phyloP scores from a whole-genome alignment of 2,888 invertebrate species.

The Andrena minutula region DNA sequence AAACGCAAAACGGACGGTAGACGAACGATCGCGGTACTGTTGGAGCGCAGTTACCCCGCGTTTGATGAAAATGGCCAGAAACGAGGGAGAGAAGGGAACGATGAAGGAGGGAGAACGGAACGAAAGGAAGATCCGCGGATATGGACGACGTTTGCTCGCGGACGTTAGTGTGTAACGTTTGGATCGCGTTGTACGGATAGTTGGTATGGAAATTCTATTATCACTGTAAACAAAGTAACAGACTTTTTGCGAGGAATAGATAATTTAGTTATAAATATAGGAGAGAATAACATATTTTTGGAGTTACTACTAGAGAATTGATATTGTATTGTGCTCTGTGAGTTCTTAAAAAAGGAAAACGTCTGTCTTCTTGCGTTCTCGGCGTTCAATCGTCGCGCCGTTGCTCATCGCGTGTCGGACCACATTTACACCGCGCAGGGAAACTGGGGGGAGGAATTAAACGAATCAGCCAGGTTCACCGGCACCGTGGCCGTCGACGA shows the following conservation, averaged over 20 bases:
- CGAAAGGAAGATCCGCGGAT: slow-evolving; percentile 37
- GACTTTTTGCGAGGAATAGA: slow-evolving; percentile 66
- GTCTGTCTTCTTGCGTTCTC: slow-evolving; percentile 70
- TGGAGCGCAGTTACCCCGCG: slow-evolving; percentile 35
- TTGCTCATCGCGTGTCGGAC: slow-evolving; percentile 68
- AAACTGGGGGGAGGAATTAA: not conserved
- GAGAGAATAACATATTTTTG: slow-evolving; percentile 82
- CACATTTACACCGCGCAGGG: slow-evolving; percentile 55
- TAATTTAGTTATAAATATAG: slow-evolving; percentile 70
- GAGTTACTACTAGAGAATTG: slow-evolving; percentile 78
- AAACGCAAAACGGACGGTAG: slow-evolving; percentile 21
- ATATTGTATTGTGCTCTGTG: slow-evolving; percentile 70
- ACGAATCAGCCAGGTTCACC: not conserved
- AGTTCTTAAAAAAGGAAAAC: slow-evolving; percentile 54
- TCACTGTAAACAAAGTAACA: slow-evolving; percentile 70
- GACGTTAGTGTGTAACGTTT: slow-evolving; percentile 70
- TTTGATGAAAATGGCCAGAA: slow-evolving; percentile 46
- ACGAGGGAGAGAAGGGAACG: slow-evolving; percentile 24
- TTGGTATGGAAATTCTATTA: slow-evolving; percentile 66
- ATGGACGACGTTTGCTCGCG: slow-evolving; percentile 45
- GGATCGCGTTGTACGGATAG: slow-evolving; percentile 70
- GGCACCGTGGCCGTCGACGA: not conserved
- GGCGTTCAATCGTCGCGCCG: slow-evolving; percentile 56
- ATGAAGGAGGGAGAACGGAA: slow-evolving; percentile 36
- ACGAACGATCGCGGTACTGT: slow-evolving; percentile 34